These are phyloP conservation scores for Cosmia trapezina DNA, from an alignment of 2,888 invertebrate genomes.

Conservation along the genomic window DNA sequence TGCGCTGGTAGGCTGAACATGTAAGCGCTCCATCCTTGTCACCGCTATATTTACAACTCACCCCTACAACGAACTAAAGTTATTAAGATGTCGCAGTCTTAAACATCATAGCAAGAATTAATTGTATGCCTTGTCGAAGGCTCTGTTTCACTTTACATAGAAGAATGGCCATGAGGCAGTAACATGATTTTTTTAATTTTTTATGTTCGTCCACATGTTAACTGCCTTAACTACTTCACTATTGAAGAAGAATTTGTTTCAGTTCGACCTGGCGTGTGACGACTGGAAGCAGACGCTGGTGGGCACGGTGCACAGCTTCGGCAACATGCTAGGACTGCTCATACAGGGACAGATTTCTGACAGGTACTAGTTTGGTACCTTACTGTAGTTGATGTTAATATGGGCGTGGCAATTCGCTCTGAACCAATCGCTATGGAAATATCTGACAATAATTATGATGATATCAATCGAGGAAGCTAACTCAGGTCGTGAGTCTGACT, in stretches of 20 bases:
- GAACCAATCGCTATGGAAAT: background rate
- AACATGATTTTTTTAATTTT: too few relatives aligned
- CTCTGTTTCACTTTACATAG: background rate
- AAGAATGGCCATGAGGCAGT: background rate
- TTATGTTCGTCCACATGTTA: background rate
- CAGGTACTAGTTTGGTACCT: conserved; percentile 72
- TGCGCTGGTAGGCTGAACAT: conserved; percentile 6
- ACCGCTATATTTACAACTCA: conserved; percentile 7
- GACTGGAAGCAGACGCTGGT: conserved; percentile 87
- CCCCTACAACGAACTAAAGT: conserved; percentile 8
- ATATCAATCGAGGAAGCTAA: background rate
- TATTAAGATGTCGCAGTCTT: conserved; percentile 31
- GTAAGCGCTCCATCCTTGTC: conserved; percentile 16
- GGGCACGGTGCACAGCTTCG: conserved; percentile 85
- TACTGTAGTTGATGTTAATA: background rate
- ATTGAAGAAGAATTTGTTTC: conserved; percentile 43
- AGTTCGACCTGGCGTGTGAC: conserved; percentile 85
- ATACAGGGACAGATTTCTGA: conserved; percentile 86
- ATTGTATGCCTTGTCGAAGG: conserved; percentile 17
- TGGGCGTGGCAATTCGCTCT: background rate
- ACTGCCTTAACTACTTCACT: background rate
- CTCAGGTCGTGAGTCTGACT: background rate
- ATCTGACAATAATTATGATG: background rate
- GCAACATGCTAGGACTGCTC: conserved; percentile 84
- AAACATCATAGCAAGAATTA: conserved; percentile 21